A percentile compares a stretch with the other conserved stretches of the same genome.
phyloP scores from a whole-genome alignment of 64 coral and sea anemone species.

The Orbicella faveolata region DNA sequence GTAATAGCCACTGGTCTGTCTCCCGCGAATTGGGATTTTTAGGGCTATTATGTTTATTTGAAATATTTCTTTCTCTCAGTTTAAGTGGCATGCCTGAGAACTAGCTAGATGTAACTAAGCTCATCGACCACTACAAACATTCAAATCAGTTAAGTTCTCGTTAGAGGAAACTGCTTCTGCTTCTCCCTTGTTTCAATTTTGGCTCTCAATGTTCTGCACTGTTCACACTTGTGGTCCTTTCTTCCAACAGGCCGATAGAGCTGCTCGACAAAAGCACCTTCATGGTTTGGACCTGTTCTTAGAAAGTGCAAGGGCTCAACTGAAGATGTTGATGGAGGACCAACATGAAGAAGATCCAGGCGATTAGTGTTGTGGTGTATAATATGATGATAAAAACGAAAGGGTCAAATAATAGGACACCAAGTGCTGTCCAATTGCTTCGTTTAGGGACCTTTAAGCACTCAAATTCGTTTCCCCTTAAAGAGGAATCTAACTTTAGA shows the following conservation, averaged over 20 bases:
- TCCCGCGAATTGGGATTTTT: too few relatives aligned
- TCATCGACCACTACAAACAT: too few relatives aligned
- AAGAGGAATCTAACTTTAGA: too few relatives aligned
- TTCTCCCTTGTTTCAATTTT: background rate
- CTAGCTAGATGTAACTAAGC: too few relatives aligned
- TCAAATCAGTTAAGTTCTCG: too few relatives aligned
- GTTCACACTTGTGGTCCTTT: background rate
- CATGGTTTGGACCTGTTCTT: conserved; percentile 78
- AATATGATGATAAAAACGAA: background rate
- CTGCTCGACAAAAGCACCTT: conserved; percentile 67
- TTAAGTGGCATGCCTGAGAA: too few relatives aligned
- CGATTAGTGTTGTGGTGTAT: background rate
- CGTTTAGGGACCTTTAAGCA: too few relatives aligned
- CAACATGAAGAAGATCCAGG: conserved; percentile 14
- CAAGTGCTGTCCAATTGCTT: background rate
- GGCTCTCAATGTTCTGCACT: background rate
- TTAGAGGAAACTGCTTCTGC: too few relatives aligned
- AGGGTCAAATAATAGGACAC: background rate
- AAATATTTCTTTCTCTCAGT: too few relatives aligned
- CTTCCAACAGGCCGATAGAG: conserved; percentile 50
- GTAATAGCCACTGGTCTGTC: too few relatives aligned
- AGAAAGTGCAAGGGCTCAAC: conserved; percentile 72
- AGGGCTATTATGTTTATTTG: too few relatives aligned
- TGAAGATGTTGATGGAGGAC: conserved; percentile 78
- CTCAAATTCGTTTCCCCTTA: too few relatives aligned